phyloP scores from a whole-genome alignment of 2,888 invertebrate species.

The Nemotelus pantherinus region DNA sequence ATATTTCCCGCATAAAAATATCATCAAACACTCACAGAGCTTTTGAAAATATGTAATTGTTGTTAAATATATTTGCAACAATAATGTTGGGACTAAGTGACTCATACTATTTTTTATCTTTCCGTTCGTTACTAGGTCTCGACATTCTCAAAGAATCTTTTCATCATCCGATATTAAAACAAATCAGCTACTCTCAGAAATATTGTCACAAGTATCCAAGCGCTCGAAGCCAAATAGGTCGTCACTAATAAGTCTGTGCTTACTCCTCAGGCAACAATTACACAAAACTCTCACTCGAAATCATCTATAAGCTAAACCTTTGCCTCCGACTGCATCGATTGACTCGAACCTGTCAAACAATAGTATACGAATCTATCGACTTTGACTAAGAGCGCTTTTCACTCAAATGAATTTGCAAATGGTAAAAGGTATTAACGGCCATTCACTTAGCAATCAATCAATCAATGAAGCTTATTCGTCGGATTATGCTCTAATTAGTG shows the following conservation, averaged over 20 bases:
- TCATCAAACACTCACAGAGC: no score
- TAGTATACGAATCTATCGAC: background rate
- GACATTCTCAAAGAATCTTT: no score
- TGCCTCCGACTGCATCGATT: background rate
- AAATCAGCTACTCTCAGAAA: no score
- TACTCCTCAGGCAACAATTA: constrained; percentile 3
- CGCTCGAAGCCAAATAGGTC: no score
- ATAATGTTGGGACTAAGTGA: no score
- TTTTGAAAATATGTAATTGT: no score
- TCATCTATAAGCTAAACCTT: background rate
- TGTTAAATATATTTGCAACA: no score
- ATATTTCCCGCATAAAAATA: no score
- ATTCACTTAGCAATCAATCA: constrained; percentile 45
- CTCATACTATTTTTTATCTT: no score
- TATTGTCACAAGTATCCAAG: no score
- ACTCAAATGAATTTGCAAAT: constrained; percentile 21
- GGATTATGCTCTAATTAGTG: constrained; percentile 42
- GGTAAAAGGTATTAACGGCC: constrained; percentile 33
- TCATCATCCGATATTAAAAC: no score
- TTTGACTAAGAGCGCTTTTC: constrained; percentile 18
- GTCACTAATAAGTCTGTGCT: background rate
- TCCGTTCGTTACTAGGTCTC: no score
- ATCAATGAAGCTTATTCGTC: constrained; percentile 37
- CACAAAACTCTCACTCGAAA: background rate
- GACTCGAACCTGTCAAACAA: background rate